Percentiles rank a stretch among this genome's conserved stretches.
Conservation (phyloP, 2,888 invertebrate genomes). For the Netelia inedita region DNA sequence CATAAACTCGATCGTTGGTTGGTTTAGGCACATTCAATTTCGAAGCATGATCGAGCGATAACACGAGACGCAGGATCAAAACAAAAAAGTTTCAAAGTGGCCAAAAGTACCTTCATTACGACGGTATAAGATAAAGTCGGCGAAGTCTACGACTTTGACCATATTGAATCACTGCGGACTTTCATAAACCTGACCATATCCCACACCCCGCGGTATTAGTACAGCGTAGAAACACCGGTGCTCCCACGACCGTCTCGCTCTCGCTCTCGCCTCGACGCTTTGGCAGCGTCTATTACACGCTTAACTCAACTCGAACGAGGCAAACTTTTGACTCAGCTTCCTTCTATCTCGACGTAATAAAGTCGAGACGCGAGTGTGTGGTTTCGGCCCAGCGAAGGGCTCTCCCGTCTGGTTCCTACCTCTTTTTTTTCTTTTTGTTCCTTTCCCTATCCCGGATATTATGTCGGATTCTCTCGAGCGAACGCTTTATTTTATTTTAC, state of each 20-base stretch:
- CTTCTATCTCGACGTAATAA: conserved; percentile 71
- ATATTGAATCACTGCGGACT: conserved; percentile 66
- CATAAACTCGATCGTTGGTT: no score
- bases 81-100: conserved; percentile 33
- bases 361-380: conserved; percentile 61
- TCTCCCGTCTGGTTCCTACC: conserved; percentile 12
- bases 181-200: conserved; percentile 63
- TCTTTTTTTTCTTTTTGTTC: conserved; percentile 19
- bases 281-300: conserved; percentile 65
- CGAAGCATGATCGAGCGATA: conserved; percentile 12
- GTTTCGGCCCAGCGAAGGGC: conserved; percentile 6
- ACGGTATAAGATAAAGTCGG: conserved; percentile 45
- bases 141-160: conserved; percentile 57
- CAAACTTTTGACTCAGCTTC: conserved; percentile 77
- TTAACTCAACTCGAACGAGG: conserved; percentile 71
- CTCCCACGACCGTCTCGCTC: background rate
- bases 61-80: background rate
- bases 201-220: conserved; percentile 46
- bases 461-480: conserved; percentile 26
- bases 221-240: conserved; percentile 21
- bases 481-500: conserved; percentile 59
- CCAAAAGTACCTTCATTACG: conserved; percentile 15
- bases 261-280: background rate
- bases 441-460: conserved; percentile 1
- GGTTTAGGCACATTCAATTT: conserved; percentile 7